These are phyloP conservation scores for Anguilla marmorata DNA, from an alignment of 2,797 vertebrate species.

Conservation along the genomic window DNA sequence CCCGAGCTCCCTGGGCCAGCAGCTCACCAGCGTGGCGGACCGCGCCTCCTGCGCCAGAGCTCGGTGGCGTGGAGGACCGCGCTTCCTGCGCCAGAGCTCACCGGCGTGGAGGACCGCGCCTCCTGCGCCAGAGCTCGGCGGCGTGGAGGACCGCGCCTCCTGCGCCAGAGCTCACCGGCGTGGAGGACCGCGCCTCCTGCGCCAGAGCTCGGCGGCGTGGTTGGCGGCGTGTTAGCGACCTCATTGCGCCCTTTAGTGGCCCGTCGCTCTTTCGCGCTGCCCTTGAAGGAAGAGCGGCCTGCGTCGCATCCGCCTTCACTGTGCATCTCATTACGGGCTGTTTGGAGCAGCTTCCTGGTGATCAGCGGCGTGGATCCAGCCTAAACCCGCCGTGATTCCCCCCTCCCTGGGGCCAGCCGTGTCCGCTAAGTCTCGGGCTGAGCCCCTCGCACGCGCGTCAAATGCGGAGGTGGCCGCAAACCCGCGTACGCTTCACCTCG, in stretches of 20 bases:
- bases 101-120: conserved; percentile 62
- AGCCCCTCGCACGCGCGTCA: not conserved
- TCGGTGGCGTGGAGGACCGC: conserved; percentile 58
- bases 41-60: conserved; percentile 66
- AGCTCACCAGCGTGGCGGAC: conserved; percentile 59
- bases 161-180: conserved; percentile 47
- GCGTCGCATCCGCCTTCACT: conserved; percentile 45
- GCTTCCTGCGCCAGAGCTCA: conserved; percentile 15
- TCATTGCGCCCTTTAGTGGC: conserved; percentile 74
- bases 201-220: conserved; percentile 68
- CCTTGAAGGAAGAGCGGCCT: conserved; percentile 60
- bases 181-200: conserved; percentile 66
- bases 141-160: no score
- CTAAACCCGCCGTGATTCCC: not conserved
- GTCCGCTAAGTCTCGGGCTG: not conserved
- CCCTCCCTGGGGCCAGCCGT: conserved; percentile 32
- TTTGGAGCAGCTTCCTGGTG: conserved; percentile 57
- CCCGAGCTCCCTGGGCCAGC: conserved; percentile 49
- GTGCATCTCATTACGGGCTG: conserved; percentile 60
- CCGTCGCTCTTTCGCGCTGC: conserved; percentile 64
- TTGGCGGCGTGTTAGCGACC: conserved; percentile 71
- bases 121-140: no score
- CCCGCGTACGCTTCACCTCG: not conserved
- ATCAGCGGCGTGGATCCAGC: conserved; percentile 46
- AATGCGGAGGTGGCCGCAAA: not conserved